Conservation (phyloP, 2,113 vertebrate genomes). For the Alosa alosa region DNA sequence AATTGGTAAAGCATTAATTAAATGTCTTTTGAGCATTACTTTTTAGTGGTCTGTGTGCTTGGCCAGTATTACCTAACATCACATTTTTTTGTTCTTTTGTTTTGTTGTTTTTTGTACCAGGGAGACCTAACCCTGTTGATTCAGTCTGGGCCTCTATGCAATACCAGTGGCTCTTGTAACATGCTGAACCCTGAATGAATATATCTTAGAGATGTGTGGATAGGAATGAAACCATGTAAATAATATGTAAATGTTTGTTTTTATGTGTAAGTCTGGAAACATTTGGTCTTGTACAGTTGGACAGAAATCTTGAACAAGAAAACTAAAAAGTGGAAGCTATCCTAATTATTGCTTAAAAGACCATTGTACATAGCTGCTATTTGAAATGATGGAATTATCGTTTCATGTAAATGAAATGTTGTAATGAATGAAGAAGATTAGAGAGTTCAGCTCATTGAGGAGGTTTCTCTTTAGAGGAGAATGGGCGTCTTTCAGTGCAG, state of each 20-base stretch:
- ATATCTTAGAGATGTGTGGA: slow-evolving; percentile 34
- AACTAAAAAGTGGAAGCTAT: slow-evolving; percentile 33
- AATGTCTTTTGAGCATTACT: neutral
- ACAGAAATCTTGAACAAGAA: slow-evolving; percentile 33
- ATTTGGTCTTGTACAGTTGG: slow-evolving; percentile 27
- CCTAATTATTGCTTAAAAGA: slow-evolving; percentile 42
- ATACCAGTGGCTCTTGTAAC: slow-evolving; percentile 28
- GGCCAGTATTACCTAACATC: slow-evolving; percentile 11
- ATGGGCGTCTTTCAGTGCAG: neutral
- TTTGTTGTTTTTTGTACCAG: neutral
- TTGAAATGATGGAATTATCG: slow-evolving; percentile 24
- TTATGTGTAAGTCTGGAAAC: slow-evolving; percentile 34
- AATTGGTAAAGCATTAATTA: neutral
- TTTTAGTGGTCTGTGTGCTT: neutral
- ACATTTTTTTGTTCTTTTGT: neutral
- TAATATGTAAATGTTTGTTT: slow-evolving; percentile 44
- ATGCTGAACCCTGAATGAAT: slow-evolving; percentile 40
- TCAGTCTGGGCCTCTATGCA: slow-evolving; percentile 6
- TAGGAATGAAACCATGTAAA: slow-evolving; percentile 37
- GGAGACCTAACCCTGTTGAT: neutral
- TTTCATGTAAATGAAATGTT: neutral
- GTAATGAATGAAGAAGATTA: neutral
- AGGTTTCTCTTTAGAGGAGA: neutral
- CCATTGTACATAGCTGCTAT: slow-evolving; percentile 45
- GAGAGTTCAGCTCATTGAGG: neutral